phyloP scores from a whole-genome alignment of 2,888 invertebrate species.

The Strigamia transsilvanica region DNA sequence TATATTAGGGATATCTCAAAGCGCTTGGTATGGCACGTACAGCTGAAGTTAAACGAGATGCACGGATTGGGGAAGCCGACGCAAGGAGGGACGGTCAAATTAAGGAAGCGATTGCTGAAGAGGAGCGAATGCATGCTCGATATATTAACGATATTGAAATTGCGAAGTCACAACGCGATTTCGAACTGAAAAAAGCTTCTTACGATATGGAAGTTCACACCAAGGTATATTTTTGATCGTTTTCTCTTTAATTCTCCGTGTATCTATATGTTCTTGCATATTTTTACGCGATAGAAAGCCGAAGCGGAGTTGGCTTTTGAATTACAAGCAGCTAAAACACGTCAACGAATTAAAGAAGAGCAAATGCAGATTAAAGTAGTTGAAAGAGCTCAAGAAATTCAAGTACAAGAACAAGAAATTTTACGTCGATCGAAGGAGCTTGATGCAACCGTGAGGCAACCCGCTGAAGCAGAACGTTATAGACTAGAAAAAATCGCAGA shows the following conservation, averaged over 20 bases:
- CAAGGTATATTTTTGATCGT: conserved; percentile 70
- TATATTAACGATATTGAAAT: conserved; percentile 95
- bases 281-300: conserved; percentile 70
- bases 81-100: conserved; percentile 91
- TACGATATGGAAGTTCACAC: conserved; percentile 98
- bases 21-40: conserved; percentile 94
- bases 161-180: conserved; percentile 94
- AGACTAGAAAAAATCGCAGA: conserved; percentile 92
- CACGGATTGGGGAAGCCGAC: conserved; percentile 96
- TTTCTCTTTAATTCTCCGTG: conserved; percentile 83
- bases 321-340: conserved; percentile 93
- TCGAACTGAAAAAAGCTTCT: conserved; percentile 94
- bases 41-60: conserved; percentile 94
- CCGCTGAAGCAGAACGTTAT: conserved; percentile 94
- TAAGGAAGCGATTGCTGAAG: conserved; percentile 95
- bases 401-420: conserved; percentile 96
- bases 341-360: conserved; percentile 94
- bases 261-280: conserved; percentile 68
- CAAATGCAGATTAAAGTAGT: conserved; percentile 96
- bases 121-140: conserved; percentile 92
- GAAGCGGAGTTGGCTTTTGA: conserved; percentile 94
- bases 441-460: conserved; percentile 90
- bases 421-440: conserved; percentile 88
- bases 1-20: conserved; percentile 83
- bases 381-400: conserved; percentile 90